These are phyloP conservation scores for Pandion haliaetus DNA, from an alignment of 2,113 vertebrate species.

Conservation along the genomic window DNA sequence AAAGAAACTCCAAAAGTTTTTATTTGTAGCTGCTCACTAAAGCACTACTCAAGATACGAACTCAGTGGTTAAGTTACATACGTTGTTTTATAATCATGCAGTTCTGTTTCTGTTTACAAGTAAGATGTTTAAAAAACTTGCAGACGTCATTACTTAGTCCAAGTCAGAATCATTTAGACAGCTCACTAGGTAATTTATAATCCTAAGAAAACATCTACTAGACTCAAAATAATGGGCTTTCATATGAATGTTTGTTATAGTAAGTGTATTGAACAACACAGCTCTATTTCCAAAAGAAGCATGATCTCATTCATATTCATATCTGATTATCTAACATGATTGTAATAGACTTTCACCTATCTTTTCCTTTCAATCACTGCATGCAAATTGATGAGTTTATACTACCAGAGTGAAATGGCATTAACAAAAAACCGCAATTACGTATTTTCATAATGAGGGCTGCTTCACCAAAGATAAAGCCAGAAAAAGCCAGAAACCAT, in stretches of 20 bases:
- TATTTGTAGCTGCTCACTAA: neutral
- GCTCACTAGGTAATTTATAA: neutral
- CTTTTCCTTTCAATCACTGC: neutral
- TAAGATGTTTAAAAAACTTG: neutral
- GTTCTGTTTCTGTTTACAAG: neutral
- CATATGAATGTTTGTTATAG: neutral
- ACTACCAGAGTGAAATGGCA: neutral
- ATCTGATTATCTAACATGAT: conserved; percentile 13
- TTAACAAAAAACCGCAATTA: neutral
- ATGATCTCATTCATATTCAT: conserved; percentile 35
- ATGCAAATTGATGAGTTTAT: conserved; percentile 1
- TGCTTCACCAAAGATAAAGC: neutral
- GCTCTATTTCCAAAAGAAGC: neutral
- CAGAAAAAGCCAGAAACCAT: neutral
- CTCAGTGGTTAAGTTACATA: neutral
- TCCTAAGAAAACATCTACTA: neutral
- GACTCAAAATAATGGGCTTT: neutral
- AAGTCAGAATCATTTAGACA: neutral
- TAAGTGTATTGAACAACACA: neutral
- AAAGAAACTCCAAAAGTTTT: neutral
- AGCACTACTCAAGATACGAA: neutral
- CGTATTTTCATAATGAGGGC: neutral
- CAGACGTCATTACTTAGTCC: neutral
- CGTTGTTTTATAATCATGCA: neutral
- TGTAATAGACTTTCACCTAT: conserved; percentile 22